A percentile compares a stretch with the other conserved stretches of the same genome.
phyloP scores from a whole-genome alignment of 2,888 invertebrate genomes.

The Coenonympha glycerion region DNA sequence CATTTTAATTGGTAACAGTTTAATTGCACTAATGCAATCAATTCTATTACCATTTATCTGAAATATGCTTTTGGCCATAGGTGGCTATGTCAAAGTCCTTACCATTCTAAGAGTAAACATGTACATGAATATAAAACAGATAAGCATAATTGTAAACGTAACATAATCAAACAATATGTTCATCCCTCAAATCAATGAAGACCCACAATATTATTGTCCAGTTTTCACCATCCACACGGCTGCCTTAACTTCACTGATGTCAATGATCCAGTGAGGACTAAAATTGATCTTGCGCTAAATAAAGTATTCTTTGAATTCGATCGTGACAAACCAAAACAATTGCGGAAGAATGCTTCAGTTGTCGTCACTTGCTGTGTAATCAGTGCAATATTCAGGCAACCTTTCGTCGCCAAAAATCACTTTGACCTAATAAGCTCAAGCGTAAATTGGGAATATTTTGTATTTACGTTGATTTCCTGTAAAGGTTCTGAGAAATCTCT shows the following conservation, averaged over 20 bases:
- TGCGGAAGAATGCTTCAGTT: not conserved
- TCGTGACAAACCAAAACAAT: not conserved
- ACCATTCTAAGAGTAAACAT: too few relatives aligned
- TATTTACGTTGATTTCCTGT: not conserved
- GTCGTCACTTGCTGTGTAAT: not conserved
- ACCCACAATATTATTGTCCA: too few relatives aligned
- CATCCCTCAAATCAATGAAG: too few relatives aligned
- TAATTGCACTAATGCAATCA: too few relatives aligned
- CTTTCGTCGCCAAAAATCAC: conserved; percentile 1
- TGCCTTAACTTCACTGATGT: not conserved
- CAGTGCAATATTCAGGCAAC: not conserved
- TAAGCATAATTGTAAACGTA: too few relatives aligned
- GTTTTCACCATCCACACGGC: too few relatives aligned
- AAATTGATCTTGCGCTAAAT: not conserved
- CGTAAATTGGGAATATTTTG: not conserved
- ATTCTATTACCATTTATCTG: too few relatives aligned
- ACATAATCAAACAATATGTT: too few relatives aligned
- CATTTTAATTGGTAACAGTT: too few relatives aligned
- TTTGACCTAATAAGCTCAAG: not conserved
- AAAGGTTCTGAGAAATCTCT: not conserved
- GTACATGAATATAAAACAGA: too few relatives aligned
- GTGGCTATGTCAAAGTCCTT: too few relatives aligned
- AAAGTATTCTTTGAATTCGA: not conserved
- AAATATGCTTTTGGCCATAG: too few relatives aligned
- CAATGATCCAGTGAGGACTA: not conserved